Evolutionary conservation across 1,140 invertebrate species (phyloP).

Genomic region (Hyles vespertilio): DNA sequence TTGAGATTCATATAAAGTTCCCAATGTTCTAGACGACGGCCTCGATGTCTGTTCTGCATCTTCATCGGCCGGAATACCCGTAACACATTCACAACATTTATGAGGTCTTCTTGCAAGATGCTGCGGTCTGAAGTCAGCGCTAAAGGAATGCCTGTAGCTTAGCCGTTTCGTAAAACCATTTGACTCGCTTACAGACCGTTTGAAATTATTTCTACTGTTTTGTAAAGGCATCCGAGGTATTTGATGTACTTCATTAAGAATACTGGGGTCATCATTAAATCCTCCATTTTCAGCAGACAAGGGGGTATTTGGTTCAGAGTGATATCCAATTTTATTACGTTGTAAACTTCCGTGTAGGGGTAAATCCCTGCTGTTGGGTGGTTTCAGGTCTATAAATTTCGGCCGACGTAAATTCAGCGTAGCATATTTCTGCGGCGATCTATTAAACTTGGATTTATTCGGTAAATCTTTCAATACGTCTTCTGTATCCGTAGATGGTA

Average conservation of each 20-base stretch:
- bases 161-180: constrained; percentile 67
- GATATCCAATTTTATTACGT: constrained; percentile 66
- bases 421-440: constrained; percentile 71
- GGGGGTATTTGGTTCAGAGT: constrained; percentile 73
- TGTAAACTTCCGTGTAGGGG: constrained; percentile 66
- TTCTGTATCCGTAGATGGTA: constrained; percentile 69
- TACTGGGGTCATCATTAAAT: constrained; percentile 42
- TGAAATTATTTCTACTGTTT: constrained; percentile 62
- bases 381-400: constrained; percentile 70
- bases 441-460: constrained; percentile 67
- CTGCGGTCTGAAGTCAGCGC: constrained; percentile 60
- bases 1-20: constrained; percentile 71
- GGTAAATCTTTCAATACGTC: constrained; percentile 71
- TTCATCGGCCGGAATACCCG: constrained; percentile 60
- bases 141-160: constrained; percentile 72
- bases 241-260: constrained; percentile 57
- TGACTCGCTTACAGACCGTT: constrained; percentile 68
- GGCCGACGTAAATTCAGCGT: constrained; percentile 68
- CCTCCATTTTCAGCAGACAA: constrained; percentile 43
- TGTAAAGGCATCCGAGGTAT: constrained; percentile 65
- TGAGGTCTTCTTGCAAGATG: constrained; percentile 54
- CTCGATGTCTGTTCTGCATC: constrained; percentile 29
- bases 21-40: constrained; percentile 56
- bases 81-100: constrained; percentile 73
- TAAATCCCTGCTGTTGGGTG: constrained; percentile 44